phyloP scores from a whole-genome alignment of 2,797 vertebrate genomes.

The Hirundo rustica region DNA sequence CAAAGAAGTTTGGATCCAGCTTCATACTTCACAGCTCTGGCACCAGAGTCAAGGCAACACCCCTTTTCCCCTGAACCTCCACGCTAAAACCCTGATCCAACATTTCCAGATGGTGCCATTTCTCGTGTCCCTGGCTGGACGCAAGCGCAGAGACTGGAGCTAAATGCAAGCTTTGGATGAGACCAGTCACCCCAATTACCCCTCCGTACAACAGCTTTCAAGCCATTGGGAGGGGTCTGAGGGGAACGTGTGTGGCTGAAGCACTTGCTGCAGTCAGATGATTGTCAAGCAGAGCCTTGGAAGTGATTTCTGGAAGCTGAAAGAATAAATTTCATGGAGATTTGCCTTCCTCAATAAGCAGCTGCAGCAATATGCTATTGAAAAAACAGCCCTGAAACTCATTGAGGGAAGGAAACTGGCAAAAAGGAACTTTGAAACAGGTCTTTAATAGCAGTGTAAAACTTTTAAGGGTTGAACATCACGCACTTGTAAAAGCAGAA shows the following conservation, averaged over 20 bases:
- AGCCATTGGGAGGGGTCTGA: slow-evolving; percentile 2
- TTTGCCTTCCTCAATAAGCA: slow-evolving; percentile 30
- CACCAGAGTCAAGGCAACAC: slow-evolving; percentile 13
- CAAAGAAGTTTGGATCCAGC: neutral
- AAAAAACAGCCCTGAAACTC: slow-evolving; percentile 40
- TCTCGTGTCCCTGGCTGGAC: neutral
- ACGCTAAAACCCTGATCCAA: neutral
- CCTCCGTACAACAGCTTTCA: neutral
- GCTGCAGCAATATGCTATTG: neutral
- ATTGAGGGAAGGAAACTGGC: slow-evolving; percentile 41
- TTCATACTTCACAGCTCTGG: slow-evolving; percentile 33
- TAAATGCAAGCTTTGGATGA: neutral
- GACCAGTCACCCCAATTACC: neutral
- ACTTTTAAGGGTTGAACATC: slow-evolving; percentile 53
- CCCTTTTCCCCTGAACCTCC: neutral
- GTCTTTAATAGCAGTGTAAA: slow-evolving; percentile 47
- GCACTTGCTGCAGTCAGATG: slow-evolving; percentile 22
- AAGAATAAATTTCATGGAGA: slow-evolving; percentile 37
- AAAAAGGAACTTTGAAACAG: slow-evolving; percentile 54
- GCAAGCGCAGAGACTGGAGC: neutral
- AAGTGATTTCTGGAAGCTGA: slow-evolving; percentile 43
- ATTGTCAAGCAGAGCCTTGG: slow-evolving; percentile 26
- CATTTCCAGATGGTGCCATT: slow-evolving; percentile 35
- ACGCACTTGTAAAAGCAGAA: slow-evolving; percentile 58
- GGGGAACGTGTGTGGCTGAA: slow-evolving; percentile 1